Base-by-base conservation (phyloP, 1,140 invertebrate genomes). In the Drosophila leontia region DNA sequence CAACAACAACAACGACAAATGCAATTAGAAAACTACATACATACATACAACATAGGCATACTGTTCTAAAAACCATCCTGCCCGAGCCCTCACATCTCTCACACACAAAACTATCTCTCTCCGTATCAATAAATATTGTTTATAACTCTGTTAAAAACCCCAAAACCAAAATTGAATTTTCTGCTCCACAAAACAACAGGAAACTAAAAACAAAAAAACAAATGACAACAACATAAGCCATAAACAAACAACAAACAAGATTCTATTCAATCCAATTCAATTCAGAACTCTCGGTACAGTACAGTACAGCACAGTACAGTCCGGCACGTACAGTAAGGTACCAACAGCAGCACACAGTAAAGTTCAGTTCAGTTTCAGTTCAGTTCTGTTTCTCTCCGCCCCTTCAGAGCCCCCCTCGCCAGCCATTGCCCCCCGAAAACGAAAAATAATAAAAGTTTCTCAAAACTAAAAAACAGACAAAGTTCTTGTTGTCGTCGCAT, bases 61-160 rank as follows among this genome's bases (percentile, higher is more conserved):
- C 80, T 84, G 42, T 74, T 82, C 67, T 63, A 90, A 71, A 39
- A 67, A 84, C 74, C 78, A 76, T 83, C 86, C 86, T 91, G 86
- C 86, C 90, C 86, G 91, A 91, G 81, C 90, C 91, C 91, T 91
- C 82, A 87, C 88, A 87, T 84, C 57, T 79, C 51, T 70, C 71
- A 78, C 62, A 65, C 65, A 35, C 39, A 74, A 56, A 68, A 78
- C 53, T 61, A 23, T 65, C 42, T 83, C 39, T 80, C 57, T 80
- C 47, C 56, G 55, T 50, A 69, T 74, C 68, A 47, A 79, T 78
- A 61, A 58, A 74, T 80, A 80, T 72, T 75, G 62, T 57, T 82
- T 64, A 74, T 70, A 78, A 61, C 62, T 75, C 53, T 61, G 41
- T 62, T 44, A 47, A 58, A 71, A 61, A 32, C 60, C 74, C 77